phyloP scores from a whole-genome alignment of 1,140 invertebrate species.

The Trichomalopsis sarcophagae region DNA sequence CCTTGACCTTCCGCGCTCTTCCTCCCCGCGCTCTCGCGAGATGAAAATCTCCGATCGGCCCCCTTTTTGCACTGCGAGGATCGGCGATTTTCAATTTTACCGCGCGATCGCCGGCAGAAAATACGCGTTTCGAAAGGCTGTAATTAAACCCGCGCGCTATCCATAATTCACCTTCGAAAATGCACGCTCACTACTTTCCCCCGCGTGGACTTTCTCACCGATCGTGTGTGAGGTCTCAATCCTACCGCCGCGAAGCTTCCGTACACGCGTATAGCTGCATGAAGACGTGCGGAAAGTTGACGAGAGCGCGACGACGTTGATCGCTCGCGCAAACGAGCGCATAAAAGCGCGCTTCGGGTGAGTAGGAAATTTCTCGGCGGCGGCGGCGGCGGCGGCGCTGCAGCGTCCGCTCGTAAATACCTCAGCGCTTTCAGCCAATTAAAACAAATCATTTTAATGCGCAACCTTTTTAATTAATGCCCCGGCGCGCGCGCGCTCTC shows the following conservation, averaged over 20 bases:
- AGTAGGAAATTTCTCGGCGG: constrained; percentile 21
- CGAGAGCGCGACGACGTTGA: constrained; percentile 40
- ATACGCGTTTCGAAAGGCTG: background rate
- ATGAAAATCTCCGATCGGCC: background rate
- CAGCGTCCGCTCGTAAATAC: constrained; percentile 70
- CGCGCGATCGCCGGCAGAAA: too few species aligned
- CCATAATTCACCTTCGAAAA: background rate
- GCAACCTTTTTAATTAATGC: constrained; percentile 76
- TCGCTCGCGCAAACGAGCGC: constrained; percentile 37
- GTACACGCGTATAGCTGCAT: background rate
- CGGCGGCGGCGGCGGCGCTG: background rate
- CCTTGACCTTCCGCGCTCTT: background rate
- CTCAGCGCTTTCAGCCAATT: constrained; percentile 74
- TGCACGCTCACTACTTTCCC: background rate
- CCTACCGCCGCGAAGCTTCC: background rate
- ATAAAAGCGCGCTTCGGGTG: constrained; percentile 32
- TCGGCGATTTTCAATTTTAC: too few species aligned
- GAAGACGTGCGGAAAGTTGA: constrained; percentile 38
- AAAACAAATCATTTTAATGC: constrained; percentile 77
- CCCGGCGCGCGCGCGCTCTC: constrained; percentile 64
- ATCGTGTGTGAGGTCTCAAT: constrained; percentile 4
- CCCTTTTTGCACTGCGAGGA: too few species aligned
- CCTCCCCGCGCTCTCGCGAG: background rate
- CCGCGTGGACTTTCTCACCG: background rate
- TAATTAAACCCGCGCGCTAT: constrained; percentile 22